Percentiles rank a stretch among this genome's conserved stretches.
Evolutionary conservation across 2,113 vertebrate species (phyloP).

Genomic region (Campylomormyrus tamandua): DNA sequence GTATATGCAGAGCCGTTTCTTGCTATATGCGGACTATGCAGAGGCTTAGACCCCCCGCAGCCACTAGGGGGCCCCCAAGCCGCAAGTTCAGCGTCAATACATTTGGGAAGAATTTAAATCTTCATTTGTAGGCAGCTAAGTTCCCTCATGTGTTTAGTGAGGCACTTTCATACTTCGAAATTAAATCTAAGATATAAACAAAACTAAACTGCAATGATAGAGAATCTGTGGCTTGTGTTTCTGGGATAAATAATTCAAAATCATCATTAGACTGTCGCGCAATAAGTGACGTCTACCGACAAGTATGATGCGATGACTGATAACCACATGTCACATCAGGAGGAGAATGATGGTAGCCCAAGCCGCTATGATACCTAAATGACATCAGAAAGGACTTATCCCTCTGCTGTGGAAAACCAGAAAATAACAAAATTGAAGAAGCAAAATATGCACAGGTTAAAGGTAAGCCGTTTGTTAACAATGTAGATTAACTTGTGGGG

Average conservation of each 20-base stretch:
- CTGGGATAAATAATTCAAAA: background rate
- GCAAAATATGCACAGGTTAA: too few relatives aligned
- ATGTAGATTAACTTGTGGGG: too few relatives aligned
- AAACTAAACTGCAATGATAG: background rate
- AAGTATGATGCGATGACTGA: background rate
- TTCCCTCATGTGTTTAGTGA: background rate
- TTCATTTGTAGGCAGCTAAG: background rate
- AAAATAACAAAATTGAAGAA: too few relatives aligned
- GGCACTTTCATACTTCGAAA: background rate
- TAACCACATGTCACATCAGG: background rate
- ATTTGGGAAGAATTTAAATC: background rate
- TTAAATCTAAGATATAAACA: background rate
- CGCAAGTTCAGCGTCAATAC: background rate
- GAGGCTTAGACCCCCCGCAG: background rate
- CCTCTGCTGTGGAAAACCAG: too few relatives aligned
- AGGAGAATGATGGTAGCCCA: background rate
- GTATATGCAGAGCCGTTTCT: background rate
- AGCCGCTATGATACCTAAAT: too few relatives aligned
- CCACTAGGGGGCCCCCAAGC: background rate
- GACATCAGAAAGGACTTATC: too few relatives aligned
- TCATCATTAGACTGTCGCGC: background rate
- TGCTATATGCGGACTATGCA: background rate
- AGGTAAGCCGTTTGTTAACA: too few relatives aligned
- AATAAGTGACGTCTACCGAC: background rate
- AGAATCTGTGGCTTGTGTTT: background rate